phyloP scores from a whole-genome alignment of 1,140 invertebrate species.

The Aphelenchoides fujianensis region DNA sequence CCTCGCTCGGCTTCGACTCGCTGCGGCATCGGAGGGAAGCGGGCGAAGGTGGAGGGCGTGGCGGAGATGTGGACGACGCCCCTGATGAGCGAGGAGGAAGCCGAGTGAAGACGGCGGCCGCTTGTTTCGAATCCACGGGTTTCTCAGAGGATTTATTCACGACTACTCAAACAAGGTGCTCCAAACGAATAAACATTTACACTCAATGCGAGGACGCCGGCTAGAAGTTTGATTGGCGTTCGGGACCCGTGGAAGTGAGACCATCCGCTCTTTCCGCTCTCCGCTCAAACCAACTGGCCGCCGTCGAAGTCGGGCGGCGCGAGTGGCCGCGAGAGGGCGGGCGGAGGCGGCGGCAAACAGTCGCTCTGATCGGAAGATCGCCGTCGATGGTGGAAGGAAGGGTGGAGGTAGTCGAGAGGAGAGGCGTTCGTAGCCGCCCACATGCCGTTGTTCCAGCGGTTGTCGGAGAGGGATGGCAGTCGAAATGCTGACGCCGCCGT shows the following conservation, averaged over 20 bases:
- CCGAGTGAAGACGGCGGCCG: not conserved
- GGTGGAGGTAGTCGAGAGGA: not conserved
- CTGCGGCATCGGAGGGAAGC: not conserved
- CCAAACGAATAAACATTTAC: not conserved
- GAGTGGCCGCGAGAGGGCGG: not conserved
- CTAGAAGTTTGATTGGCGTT: not conserved
- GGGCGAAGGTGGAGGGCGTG: not conserved
- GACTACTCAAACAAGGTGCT: too few species aligned
- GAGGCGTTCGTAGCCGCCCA: not conserved
- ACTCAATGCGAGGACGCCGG: not conserved
- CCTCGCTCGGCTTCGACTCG: not conserved
- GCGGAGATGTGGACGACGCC: not conserved
- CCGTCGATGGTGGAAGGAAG: constrained; percentile 4
- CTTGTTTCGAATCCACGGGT: not conserved
- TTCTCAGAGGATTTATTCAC: too few species aligned
- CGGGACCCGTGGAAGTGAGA: not conserved
- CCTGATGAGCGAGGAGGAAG: not conserved
- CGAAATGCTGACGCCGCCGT: not conserved
- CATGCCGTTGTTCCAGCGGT: not conserved
- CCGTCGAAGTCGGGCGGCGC: not conserved
- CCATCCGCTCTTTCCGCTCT: not conserved
- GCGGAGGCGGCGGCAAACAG: constrained; percentile 6
- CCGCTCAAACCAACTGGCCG: constrained; percentile 2
- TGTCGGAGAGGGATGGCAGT: not conserved
- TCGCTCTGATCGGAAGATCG: not conserved